phyloP scores from a whole-genome alignment of 2,113 vertebrate species.

The Malurus melanocephalus region DNA sequence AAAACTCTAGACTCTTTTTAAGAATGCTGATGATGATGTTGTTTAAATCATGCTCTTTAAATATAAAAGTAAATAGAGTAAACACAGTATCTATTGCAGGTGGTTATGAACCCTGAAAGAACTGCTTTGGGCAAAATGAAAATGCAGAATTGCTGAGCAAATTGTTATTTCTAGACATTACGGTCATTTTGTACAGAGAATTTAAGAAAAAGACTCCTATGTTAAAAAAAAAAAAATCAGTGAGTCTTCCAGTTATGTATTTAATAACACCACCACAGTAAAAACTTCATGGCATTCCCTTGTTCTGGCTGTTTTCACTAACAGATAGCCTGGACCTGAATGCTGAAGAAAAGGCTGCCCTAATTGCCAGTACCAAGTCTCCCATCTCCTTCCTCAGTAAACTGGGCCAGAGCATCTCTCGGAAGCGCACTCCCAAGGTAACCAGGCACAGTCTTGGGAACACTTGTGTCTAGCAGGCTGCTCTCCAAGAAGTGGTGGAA shows the following conservation, averaged over 20 bases:
- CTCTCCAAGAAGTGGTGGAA: not conserved
- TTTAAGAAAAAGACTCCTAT: not conserved
- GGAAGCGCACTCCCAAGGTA: conserved; percentile 94
- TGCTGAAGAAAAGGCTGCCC: conserved; percentile 88
- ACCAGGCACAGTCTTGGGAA: not conserved
- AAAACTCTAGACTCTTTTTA: not conserved
- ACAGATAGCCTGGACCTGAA: conserved; percentile 87
- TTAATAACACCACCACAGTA: not conserved
- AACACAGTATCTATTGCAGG: not conserved
- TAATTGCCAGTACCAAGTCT: conserved; percentile 90
- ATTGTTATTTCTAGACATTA: not conserved
- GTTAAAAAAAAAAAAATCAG: not conserved
- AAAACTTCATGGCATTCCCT: not conserved
- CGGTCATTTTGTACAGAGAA: not conserved
- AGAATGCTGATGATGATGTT: not conserved
- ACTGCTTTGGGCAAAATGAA: not conserved
- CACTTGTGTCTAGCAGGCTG: not conserved
- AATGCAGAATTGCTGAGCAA: not conserved
- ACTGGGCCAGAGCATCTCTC: conserved; percentile 93
- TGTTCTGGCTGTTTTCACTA: not conserved
- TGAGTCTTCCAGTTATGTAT: not conserved
- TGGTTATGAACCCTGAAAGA: not conserved
- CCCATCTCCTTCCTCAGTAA: conserved; percentile 98
- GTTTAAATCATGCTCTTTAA: not conserved
- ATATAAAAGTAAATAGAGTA: not conserved